These are phyloP conservation scores for Diplodus puntazzo DNA, from an alignment of 2,797 vertebrate genomes.

Conservation along the genomic window DNA sequence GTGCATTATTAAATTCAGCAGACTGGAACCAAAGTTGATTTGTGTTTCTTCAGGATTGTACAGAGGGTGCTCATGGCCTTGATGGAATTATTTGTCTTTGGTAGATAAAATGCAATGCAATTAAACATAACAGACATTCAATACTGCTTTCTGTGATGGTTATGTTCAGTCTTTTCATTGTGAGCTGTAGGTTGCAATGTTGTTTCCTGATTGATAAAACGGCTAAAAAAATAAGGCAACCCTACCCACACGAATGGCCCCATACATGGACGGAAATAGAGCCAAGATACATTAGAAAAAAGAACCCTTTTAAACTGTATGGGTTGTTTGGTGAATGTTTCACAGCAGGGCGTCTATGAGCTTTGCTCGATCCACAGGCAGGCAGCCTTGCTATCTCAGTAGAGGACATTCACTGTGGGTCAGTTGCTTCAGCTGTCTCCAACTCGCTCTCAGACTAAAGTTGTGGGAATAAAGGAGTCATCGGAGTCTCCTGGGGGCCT, in stretches of 20 bases:
- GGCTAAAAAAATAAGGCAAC: not conserved
- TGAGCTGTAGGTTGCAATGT: not conserved
- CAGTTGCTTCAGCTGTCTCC: conserved; percentile 42
- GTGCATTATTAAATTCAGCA: conserved; percentile 3
- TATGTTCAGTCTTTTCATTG: not conserved
- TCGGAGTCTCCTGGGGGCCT: conserved; percentile 35
- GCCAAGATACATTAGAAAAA: not conserved
- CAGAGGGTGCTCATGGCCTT: not conserved
- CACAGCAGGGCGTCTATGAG: conserved; percentile 26
- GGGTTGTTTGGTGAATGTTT: conserved; percentile 28
- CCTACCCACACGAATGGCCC: not conserved
- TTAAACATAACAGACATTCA: conserved; percentile 4
- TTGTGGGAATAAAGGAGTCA: conserved; percentile 45
- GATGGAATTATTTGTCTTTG: conserved; percentile 15
- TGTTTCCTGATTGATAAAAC: not conserved
- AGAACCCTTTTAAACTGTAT: not conserved
- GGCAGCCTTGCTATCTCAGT: conserved; percentile 29
- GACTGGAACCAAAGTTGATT: conserved; percentile 27
- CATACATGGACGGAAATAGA: not conserved
- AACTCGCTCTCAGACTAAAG: conserved; percentile 37
- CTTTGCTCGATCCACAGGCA: conserved; percentile 40
- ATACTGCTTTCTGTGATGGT: not conserved
- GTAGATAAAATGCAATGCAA: conserved; percentile 14
- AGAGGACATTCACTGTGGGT: conserved; percentile 47
- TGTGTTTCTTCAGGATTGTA: conserved; percentile 19